Evolutionary conservation across 2,888 invertebrate genomes (phyloP).

Genomic region (Chirona hameri): DNA sequence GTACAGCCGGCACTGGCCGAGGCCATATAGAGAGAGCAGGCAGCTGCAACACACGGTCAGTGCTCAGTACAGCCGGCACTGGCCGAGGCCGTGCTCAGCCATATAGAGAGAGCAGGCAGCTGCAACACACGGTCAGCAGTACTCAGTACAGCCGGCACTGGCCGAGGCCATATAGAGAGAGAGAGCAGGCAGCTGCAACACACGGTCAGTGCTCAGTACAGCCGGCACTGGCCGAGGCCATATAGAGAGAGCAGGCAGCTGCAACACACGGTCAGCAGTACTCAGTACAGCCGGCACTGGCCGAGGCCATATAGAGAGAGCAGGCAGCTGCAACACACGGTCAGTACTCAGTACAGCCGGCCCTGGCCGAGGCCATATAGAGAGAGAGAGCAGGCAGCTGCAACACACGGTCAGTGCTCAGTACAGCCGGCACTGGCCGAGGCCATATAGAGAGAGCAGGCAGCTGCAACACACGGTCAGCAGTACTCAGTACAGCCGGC

Average conservation of each 20-base stretch:
- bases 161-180: background rate
- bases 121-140: background rate
- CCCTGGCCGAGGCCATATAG: background rate
- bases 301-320: background rate
- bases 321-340: background rate
- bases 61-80: background rate
- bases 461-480: background rate
- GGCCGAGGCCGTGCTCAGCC: background rate
- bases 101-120: background rate
- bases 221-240: background rate
- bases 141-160: background rate
- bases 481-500: too few species aligned
- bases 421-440: background rate
- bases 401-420: background rate
- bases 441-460: background rate
- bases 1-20: background rate
- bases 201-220: background rate
- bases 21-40: background rate
- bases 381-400: background rate
- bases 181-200: background rate
- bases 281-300: background rate
- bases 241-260: background rate
- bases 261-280: background rate
- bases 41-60: background rate
- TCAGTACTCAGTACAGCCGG: background rate